Base-by-base conservation (phyloP, 2,113 vertebrate genomes). In the Bubo blakistoni region DNA sequence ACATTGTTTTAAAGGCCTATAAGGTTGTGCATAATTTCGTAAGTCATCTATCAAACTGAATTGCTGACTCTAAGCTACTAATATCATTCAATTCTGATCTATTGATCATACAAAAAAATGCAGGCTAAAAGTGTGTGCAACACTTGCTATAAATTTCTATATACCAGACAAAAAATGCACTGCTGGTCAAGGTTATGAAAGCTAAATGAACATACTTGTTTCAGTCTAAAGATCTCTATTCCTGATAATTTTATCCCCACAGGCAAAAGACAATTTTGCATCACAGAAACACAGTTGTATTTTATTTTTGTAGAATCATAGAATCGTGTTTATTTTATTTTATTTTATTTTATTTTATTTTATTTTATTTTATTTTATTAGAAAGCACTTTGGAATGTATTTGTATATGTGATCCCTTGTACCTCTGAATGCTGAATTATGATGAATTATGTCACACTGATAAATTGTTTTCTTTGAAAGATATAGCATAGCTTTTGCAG, bases 81-180 rank as follows among this genome's bases (percentile, higher is more conserved):
- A 85, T 85, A 97, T 97, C 94, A 96, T 97, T 98, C 97, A 97
- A 93, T 95, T 94, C 86, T 92, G 86, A 96, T 98, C 96, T 97
- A 97, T 92, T 97, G 98, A 94, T 94, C 76, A 80, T 5, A 62
- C 71, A 84, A 86, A 96, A 96, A 96, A 97, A 94, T 38, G 59
- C 62, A 65, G 84, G 73, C 34, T 85, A 52, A 89, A 92, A 90
- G 59, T 71, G 30, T 70, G 46, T 65, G 49, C 67, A 90, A 70
- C 71, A 38, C 67, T 85, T 73, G 29, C 88, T 73, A 92, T 94
- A 94, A 87, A 94, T 94, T 97, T 94, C 42, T 93, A 16, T 88
- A 55, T 61, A 55, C 22, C 62, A 89, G 77, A 84, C 38, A 83
- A 27, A 84, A 88, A 88, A 87, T 71, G 52, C 47, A 55, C 54